These are phyloP conservation scores for Telmatochromis sp. DNA, from an alignment of 2,113 vertebrate genomes.

Conservation along the genomic window DNA sequence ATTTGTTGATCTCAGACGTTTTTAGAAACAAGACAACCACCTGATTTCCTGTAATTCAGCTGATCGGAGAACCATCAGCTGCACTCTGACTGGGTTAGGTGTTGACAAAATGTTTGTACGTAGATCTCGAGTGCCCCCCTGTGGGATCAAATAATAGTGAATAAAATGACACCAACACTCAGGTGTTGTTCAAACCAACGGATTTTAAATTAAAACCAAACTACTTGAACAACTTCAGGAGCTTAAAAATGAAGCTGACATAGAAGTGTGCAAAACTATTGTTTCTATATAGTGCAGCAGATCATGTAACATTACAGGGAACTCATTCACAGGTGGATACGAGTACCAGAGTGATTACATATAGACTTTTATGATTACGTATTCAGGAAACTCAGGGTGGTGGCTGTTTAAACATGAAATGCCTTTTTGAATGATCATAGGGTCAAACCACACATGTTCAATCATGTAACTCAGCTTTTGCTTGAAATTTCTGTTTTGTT, in stretches of 20 bases:
- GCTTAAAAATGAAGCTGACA: not conserved
- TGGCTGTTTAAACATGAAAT: accelerated
- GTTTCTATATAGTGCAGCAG: not conserved
- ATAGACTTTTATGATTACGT: accelerated
- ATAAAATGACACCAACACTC: not conserved
- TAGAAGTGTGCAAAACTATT: accelerated
- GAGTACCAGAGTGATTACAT: not conserved
- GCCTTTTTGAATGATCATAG: accelerated
- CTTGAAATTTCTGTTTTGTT: accelerated
- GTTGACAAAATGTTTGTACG: not conserved
- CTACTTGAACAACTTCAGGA: not conserved
- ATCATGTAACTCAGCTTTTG: not conserved
- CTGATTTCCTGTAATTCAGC: conserved; percentile 32
- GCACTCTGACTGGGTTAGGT: not conserved
- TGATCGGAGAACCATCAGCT: not conserved
- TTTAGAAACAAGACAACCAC: accelerated
- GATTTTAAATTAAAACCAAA: not conserved
- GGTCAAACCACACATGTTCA: accelerated
- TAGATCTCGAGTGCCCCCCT: conserved; percentile 7
- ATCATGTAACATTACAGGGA: not conserved
- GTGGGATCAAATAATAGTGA: not conserved
- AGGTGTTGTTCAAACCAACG: accelerated
- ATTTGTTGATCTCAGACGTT: accelerated
- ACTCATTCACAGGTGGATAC: accelerated
- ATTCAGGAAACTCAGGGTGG: accelerated